Base-by-base conservation (phyloP, 2,113 vertebrate species). In the Syngnathus scovelli region DNA sequence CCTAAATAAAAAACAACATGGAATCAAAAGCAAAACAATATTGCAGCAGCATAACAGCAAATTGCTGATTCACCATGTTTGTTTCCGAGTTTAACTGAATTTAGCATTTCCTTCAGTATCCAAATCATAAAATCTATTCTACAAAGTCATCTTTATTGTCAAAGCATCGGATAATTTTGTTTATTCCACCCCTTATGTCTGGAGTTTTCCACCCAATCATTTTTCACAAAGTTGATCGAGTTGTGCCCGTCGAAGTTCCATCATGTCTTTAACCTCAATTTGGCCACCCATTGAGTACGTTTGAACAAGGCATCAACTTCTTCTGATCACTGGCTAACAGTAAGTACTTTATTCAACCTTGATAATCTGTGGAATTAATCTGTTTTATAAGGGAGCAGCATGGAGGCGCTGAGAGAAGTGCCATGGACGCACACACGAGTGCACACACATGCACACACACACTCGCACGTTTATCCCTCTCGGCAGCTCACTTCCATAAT, bases 291-390 rank as follows among this genome's bases (percentile, higher is more conserved):
- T 73, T 51, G 60, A 67, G 71, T 70, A 62, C 23, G 18, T 38
- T 69, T 70, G 78, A 77, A 83, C 78, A 74, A 82, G 75, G 73
- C 82, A 73, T 76, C 75, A 56, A 43, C 75, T 75, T 87, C 70
- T 86, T 66, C 73, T 81, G 71, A 72, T 81, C 76, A 75, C 78
- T 78, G 64, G 72, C 83, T 83, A 86, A 88, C 81, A 88, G 86
- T 72, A 72, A 83, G 77, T 70, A 85, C 84, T 89, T 85, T 83
- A 89, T 85, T 82, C 75, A 55, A 77, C 66, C 69, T 75, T 62
- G 78, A 86, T 87, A 88, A 89, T 90, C 87, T 88, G 84, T 78
- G 73, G 83, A 85, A 84, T 89, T 83, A 87, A 89, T 90, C 85
- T 87, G 79, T 85, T 87, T 89, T 81, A 89, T 89, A 78, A 90